Evolutionary conservation across 2,113 vertebrate genomes (phyloP).

Genomic region (Conger conger): DNA sequence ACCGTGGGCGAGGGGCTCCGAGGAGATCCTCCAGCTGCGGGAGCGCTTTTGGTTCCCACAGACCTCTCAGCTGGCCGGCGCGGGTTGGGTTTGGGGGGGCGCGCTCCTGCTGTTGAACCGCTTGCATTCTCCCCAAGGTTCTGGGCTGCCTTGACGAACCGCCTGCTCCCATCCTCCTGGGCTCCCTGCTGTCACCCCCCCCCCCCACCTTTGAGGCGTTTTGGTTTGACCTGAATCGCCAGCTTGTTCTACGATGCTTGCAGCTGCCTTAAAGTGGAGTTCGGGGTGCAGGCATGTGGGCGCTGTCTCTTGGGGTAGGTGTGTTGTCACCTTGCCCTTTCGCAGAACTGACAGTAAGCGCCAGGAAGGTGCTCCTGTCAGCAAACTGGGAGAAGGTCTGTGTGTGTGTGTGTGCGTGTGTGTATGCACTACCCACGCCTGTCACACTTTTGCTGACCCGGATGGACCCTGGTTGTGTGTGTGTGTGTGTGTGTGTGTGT

Average conservation of each 20-base stretch:
- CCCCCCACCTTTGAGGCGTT: not conserved
- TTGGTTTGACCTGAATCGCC: not conserved
- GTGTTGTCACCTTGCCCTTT: conserved; percentile 50
- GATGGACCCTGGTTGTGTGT: conserved; percentile 41
- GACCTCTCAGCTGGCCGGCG: not conserved
- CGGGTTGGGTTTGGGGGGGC: not conserved
- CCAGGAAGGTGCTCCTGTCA: conserved; percentile 75
- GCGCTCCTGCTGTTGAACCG: not conserved
- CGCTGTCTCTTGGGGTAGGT: conserved; percentile 23
- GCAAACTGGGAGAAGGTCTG: conserved; percentile 78
- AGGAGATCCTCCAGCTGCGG: not conserved
- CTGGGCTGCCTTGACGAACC: not conserved
- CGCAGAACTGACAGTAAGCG: conserved; percentile 65
- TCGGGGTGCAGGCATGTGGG: not conserved
- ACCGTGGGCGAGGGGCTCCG: too few relatives aligned
- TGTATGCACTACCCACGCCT: too few relatives aligned
- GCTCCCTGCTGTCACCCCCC: not conserved
- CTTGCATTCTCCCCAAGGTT: not conserved
- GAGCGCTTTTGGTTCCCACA: not conserved
- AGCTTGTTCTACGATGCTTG: not conserved
- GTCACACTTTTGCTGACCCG: too few relatives aligned
- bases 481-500: conserved; percentile 42
- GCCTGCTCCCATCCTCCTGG: not conserved
- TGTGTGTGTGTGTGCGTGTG: conserved; percentile 30
- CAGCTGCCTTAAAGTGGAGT: not conserved